Base-by-base conservation (phyloP, 2,888 invertebrate species). In the Dolomedes plantarius region DNA sequence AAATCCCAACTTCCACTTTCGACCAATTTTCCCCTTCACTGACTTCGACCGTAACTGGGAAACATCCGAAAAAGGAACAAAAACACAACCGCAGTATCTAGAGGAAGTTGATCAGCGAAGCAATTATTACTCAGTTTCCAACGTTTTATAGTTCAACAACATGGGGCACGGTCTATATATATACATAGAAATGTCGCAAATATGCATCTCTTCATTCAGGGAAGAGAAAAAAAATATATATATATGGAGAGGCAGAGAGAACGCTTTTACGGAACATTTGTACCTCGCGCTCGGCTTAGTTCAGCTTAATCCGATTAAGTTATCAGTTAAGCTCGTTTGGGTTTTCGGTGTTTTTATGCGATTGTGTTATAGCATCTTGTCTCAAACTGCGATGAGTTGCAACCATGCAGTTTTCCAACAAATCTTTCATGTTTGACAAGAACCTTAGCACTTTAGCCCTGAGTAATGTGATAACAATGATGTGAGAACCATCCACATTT, bases 21-120 rank as follows among this genome's bases (percentile, higher is more conserved):
- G 29, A 11, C 31, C 67, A 81, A 81, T 82, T 82, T 82, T 82
- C 76, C 41, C 46, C 71, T 82, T 82, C 82, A 82, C 76, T 82
- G 76, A 36, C 39, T 80, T 28, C 56, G 31, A 28, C 36, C 23
- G 32, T 32, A 68, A 68, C 68, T 23, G 36, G 7, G 41, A 69
- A 39, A 68, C 74, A 56, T 62, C 81, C 39, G 56, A 75, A 29
- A 79, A 71, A 67, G n/a, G 11, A 31, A 67, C 1, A 32, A 19
- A 32, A 67, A 67, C 36, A 62, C 64, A 74, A 76, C 31, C 32
- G 29, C 67, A 65, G 50, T 29, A 16, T 36, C 11, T 41, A 29
- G 39, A 81, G 71, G 71, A 72, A 82, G 76, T 72, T 46, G 71
- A 5, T 9, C 36, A 36, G 6, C 36, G n/a, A 76, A 46, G 64